Percentiles rank a stretch among this genome's conserved stretches.
These are phyloP conservation scores for Sitophilus oryzae DNA, from an alignment of 1,140 invertebrate genomes.

Conservation along the genomic window DNA sequence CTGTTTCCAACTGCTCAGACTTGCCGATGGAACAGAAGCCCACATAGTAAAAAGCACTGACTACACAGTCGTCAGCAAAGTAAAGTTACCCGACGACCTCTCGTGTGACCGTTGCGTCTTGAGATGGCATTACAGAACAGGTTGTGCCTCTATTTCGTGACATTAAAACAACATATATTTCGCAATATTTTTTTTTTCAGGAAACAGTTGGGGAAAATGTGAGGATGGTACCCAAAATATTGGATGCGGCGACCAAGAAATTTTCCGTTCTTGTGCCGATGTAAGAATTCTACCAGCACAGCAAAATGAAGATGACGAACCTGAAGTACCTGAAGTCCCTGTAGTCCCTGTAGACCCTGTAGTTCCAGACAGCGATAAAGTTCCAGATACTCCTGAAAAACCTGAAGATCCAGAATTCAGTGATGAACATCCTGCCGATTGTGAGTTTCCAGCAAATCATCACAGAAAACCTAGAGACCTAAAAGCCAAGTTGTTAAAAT, in stretches of 20 bases:
- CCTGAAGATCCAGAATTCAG: too few relatives aligned
- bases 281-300: slow-evolving; percentile 42
- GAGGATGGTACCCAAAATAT: slow-evolving; percentile 59
- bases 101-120: slow-evolving; percentile 60
- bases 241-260: slow-evolving; percentile 76
- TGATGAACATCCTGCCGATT: too few relatives aligned
- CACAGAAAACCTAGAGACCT: too few relatives aligned
- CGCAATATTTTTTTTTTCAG: too few relatives aligned
- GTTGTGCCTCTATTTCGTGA: too few relatives aligned
- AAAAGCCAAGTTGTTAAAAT: too few relatives aligned
- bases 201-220: slow-evolving; percentile 69
- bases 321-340: neutral
- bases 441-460: too few relatives aligned
- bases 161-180: too few relatives aligned
- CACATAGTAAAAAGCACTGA: slow-evolving; percentile 28
- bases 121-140: slow-evolving; percentile 61
- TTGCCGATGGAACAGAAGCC: slow-evolving; percentile 45
- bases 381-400: too few relatives aligned
- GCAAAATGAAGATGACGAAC: neutral
- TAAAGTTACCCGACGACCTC: slow-evolving; percentile 50
- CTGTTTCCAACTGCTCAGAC: slow-evolving; percentile 52
- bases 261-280: slow-evolving; percentile 78
- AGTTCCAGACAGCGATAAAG: neutral
- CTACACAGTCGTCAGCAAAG: slow-evolving; percentile 40
- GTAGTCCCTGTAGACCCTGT: neutral